phyloP scores from a whole-genome alignment of 53 echinoderm and acorn worm genomes.

The Stichopus horrens region DNA sequence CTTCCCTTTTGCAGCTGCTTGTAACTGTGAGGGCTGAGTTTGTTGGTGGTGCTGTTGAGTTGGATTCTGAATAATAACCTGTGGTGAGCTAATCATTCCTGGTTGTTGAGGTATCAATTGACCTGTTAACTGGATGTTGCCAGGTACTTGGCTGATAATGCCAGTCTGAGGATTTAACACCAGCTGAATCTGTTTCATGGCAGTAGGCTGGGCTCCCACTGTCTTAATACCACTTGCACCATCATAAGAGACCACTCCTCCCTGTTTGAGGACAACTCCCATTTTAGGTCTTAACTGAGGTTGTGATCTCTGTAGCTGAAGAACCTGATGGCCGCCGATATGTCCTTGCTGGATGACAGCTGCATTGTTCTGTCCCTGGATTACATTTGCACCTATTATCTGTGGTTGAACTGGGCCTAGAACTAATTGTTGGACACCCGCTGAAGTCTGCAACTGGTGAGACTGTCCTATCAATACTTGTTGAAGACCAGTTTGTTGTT shows the following conservation, averaged over 20 bases:
- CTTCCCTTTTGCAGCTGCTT: conserved; percentile 12
- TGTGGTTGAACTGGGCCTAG: conserved; percentile 33
- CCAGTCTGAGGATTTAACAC: conserved; percentile 45
- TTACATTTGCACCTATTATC: background rate
- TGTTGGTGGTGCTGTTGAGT: background rate
- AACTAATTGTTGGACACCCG: conserved; percentile 14
- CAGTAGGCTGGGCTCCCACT: background rate
- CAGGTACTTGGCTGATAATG: conserved; percentile 26
- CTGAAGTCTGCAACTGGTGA: background rate
- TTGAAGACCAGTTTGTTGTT: conserved; percentile 19
- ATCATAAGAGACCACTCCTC: conserved; percentile 15
- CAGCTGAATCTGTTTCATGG: conserved; percentile 40
- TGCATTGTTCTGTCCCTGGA: conserved; percentile 8
- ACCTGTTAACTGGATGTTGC: conserved; percentile 37
- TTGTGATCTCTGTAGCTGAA: conserved; percentile 27
- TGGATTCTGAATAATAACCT: conserved; percentile 43
- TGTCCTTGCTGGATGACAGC: conserved; percentile 8
- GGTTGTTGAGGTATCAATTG: conserved; percentile 42
- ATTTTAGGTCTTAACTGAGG: conserved; percentile 27
- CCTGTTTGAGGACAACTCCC: conserved; percentile 13
- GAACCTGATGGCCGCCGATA: background rate
- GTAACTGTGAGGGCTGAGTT: background rate
- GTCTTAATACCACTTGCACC: background rate
- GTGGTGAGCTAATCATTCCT: conserved; percentile 8
- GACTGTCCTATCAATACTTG: conserved; percentile 10